Evolutionary conservation across 2,797 vertebrate genomes (phyloP).

Genomic region (Myotis myotis): DNA sequence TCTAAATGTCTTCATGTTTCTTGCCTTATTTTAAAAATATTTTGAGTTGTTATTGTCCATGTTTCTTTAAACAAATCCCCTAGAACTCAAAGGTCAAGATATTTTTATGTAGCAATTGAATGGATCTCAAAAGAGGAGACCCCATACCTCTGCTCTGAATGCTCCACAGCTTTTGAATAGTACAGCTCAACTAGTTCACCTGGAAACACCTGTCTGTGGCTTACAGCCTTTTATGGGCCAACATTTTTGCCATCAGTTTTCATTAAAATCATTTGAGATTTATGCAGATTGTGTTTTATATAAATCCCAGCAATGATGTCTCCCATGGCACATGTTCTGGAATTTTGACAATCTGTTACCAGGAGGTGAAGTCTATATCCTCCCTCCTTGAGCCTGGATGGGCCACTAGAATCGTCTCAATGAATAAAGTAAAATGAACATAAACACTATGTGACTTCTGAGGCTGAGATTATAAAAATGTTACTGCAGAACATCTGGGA

Average conservation of each 20-base stretch:
- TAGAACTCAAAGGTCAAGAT: background rate
- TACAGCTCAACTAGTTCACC: background rate
- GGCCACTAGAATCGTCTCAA: background rate
- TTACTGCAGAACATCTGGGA: background rate
- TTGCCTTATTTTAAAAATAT: constrained; percentile 10
- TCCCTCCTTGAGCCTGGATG: background rate
- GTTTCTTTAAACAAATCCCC: background rate
- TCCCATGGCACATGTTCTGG: background rate
- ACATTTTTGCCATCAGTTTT: background rate
- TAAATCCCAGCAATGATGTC: background rate
- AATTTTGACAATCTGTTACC: background rate
- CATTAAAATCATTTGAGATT: background rate
- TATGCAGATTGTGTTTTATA: background rate
- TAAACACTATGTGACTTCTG: background rate
- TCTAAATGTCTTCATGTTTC: background rate
- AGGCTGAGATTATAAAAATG: background rate
- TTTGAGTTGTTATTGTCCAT: background rate
- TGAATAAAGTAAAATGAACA: background rate
- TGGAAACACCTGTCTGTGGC: background rate
- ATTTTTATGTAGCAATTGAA: background rate
- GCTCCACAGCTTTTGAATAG: background rate
- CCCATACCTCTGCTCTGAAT: background rate
- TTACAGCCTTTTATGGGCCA: background rate
- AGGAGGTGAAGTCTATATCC: background rate
- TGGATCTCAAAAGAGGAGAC: constrained; percentile 15